A percentile compares a stretch with the other conserved stretches of the same genome.
phyloP scores from a whole-genome alignment of 1,140 invertebrate genomes.

The Trichonephila inaurata region DNA sequence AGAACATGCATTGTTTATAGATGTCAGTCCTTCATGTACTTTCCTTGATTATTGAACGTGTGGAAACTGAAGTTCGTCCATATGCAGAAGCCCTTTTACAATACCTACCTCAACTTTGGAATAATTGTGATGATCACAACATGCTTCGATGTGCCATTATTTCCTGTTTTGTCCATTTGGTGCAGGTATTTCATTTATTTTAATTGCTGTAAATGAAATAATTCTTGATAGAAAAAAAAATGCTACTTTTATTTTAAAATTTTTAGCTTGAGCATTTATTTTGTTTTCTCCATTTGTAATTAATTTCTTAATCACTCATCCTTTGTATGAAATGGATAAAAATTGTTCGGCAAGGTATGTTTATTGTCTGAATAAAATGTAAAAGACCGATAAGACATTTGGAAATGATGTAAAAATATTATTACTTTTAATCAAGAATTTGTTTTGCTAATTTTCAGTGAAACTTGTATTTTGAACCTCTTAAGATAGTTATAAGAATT shows the following conservation, averaged over 20 bases:
- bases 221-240: too few species aligned
- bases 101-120: constrained; percentile 93
- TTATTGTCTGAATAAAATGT: too few species aligned
- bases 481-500: too few species aligned
- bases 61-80: constrained; percentile 88
- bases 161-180: constrained; percentile 90
- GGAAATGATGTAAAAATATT: too few species aligned
- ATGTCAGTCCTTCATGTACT: constrained; percentile 94
- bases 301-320: not conserved
- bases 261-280: not conserved
- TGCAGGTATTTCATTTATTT: constrained; percentile 83
- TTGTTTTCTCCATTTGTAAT: not conserved
- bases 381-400: too few species aligned
- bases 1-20: constrained; percentile 81
- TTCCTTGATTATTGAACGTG: constrained; percentile 93
- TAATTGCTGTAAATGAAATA: too few species aligned
- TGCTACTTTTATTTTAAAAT: too few species aligned
- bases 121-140: constrained; percentile 91
- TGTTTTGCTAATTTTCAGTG: not conserved
- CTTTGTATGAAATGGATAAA: not conserved
- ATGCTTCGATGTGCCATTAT: constrained; percentile 96
- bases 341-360: too few species aligned
- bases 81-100: constrained; percentile 85
- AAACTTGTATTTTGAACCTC: too few species aligned
- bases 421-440: not conserved